Percentiles rank a stretch among this genome's conserved stretches.
Conservation (phyloP, 2,113 vertebrate species). For the Callaeas wilsoni region DNA sequence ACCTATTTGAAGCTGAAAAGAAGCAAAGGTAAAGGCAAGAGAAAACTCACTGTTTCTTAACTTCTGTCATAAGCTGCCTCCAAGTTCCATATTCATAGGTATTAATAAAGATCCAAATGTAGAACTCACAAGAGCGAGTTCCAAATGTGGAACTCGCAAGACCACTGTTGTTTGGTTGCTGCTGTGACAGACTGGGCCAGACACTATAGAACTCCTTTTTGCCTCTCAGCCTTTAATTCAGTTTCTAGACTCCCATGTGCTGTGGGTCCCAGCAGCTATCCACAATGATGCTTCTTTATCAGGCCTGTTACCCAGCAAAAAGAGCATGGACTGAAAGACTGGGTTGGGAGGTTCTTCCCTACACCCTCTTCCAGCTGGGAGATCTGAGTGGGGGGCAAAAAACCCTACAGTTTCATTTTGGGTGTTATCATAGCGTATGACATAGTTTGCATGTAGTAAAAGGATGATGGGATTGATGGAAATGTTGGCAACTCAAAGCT, state of each 20-base stretch:
- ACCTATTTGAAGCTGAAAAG: neutral
- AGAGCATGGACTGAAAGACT: neutral
- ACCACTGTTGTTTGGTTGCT: neutral
- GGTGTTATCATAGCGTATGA: neutral
- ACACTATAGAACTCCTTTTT: neutral
- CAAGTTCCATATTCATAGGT: neutral
- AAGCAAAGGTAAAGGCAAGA: neutral
- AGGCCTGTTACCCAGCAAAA: neutral
- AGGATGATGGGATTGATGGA: neutral
- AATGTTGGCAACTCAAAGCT: neutral
- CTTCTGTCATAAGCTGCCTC: neutral
- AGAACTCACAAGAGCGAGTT: neutral
- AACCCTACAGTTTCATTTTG: neutral
- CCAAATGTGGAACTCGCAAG: neutral
- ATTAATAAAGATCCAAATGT: neutral
- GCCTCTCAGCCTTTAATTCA: neutral
- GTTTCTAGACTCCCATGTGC: accelerated
- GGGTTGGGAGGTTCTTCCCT: neutral
- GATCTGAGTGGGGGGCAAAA: neutral
- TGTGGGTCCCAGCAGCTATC: neutral
- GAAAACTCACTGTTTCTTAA: neutral
- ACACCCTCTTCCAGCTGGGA: neutral
- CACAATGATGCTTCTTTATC: neutral
- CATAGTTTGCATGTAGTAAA: neutral
- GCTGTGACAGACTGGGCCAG: neutral